Evolutionary conservation across 2,888 invertebrate species (phyloP).

Genomic region (Diabrotica balteata): DNA sequence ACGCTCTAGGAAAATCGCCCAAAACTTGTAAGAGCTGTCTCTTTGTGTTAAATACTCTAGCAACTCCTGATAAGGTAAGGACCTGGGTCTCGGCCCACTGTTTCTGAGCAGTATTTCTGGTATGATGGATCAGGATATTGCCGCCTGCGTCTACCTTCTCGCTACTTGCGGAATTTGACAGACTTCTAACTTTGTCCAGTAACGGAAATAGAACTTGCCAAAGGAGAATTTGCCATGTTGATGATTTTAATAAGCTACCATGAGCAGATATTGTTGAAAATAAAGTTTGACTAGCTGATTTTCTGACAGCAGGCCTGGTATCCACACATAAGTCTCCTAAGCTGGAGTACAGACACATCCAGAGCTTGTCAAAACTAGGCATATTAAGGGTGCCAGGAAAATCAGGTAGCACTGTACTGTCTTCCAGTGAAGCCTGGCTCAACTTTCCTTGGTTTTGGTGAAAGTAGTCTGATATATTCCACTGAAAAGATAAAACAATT

Average conservation of each 20-base stretch:
- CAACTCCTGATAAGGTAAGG: constrained; percentile 87
- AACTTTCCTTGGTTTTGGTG: constrained; percentile 93
- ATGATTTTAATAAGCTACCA: constrained; percentile 83
- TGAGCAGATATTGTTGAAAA: constrained; percentile 98
- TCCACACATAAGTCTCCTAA: constrained; percentile 94
- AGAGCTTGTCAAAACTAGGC: constrained; percentile 89
- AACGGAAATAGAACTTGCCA: constrained; percentile 96
- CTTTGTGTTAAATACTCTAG: constrained; percentile 91
- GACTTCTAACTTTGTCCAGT: constrained; percentile 86
- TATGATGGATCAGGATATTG: constrained; percentile 96
- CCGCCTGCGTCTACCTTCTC: constrained; percentile 88
- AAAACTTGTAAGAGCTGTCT: constrained; percentile 81
- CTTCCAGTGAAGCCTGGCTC: constrained; percentile 74
- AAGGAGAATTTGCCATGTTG: constrained; percentile 93
- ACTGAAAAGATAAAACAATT: constrained; percentile 67
- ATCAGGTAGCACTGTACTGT: constrained; percentile 80
- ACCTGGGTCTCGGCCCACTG: constrained; percentile 98
- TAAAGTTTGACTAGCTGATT: constrained; percentile 96
- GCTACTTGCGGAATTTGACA: constrained; percentile 74
- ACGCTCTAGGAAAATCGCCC: constrained; percentile 92
- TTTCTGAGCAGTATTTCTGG: constrained; percentile 96
- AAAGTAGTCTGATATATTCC: constrained; percentile 98
- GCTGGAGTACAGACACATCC: constrained; percentile 94
- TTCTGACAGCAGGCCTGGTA: constrained; percentile 91
- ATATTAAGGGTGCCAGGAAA: constrained; percentile 84